These are phyloP conservation scores for Patella vulgata DNA, from an alignment of 1,140 invertebrate genomes.

Conservation along the genomic window DNA sequence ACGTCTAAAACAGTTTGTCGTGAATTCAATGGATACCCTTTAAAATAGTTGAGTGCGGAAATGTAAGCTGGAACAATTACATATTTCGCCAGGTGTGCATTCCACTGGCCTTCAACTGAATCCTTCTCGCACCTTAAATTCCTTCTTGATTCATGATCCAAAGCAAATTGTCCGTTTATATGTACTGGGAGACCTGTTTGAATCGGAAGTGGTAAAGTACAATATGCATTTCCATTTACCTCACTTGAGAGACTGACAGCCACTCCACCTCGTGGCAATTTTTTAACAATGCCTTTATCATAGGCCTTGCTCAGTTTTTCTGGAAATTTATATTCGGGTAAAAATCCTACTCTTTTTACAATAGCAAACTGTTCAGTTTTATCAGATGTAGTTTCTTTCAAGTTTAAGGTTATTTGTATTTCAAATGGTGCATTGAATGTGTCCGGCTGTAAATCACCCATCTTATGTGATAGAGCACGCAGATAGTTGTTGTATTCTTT, in stretches of 20 bases:
- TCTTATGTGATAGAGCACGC: constrained; percentile 20
- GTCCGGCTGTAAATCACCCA: not conserved
- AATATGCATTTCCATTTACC: constrained; percentile 50
- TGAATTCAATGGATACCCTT: constrained; percentile 4
- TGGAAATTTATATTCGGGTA: constrained; percentile 9
- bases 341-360: too few relatives aligned
- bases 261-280: constrained; percentile 54
- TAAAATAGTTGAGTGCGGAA: constrained; percentile 19
- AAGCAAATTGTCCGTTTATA: too few relatives aligned
- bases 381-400: constrained; percentile 15
- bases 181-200: too few relatives aligned
- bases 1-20: not conserved
- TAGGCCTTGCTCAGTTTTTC: constrained; percentile 24
- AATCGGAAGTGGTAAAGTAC: constrained; percentile 58
- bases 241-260: constrained; percentile 30
- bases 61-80: constrained; percentile 48
- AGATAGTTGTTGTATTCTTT: too few relatives aligned
- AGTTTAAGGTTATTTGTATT: constrained; percentile 16
- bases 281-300: too few relatives aligned
- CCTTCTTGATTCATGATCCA: constrained; percentile 57
- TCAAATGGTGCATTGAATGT: constrained; percentile 3
- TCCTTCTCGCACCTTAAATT: constrained; percentile 45
- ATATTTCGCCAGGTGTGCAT: constrained; percentile 40
- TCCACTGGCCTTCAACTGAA: constrained; percentile 47
- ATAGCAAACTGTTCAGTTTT: constrained; percentile 38